Evolutionary conservation across 2,113 vertebrate genomes (phyloP).

Genomic region (Pelmatolapia mariae): DNA sequence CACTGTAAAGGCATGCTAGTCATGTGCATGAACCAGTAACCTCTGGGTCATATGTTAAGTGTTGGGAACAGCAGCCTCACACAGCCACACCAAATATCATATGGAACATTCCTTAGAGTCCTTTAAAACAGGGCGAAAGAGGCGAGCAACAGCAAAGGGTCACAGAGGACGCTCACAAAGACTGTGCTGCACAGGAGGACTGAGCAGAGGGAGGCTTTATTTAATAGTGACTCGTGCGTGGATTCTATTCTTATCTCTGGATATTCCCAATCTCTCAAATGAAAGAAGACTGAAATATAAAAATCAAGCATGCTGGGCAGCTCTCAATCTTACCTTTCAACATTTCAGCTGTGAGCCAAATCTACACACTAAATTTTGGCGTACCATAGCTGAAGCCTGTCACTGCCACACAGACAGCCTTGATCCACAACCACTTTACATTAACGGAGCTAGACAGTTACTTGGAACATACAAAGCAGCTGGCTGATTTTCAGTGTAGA

Average conservation of each 20-base stretch:
- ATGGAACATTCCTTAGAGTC: conserved; percentile 26
- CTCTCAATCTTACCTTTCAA: neutral
- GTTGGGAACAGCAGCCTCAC: conserved; percentile 32
- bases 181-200: neutral
- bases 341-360: neutral
- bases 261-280: neutral
- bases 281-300: neutral
- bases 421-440: neutral
- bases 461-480: neutral
- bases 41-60: conserved; percentile 50
- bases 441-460: neutral
- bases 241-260: neutral
- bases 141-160: neutral
- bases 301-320: neutral
- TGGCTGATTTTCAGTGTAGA: neutral
- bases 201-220: neutral
- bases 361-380: neutral
- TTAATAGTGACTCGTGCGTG: neutral
- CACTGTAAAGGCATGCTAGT: conserved; percentile 33
- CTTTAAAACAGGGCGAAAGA: conserved; percentile 5
- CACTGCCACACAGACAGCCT: neutral
- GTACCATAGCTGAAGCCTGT: neutral
- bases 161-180: conserved; percentile 5
- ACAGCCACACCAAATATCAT: conserved; percentile 36
- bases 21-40: conserved; percentile 36